Conservation (phyloP, 2,888 invertebrate species). For the Gandaritis pyraliata region DNA sequence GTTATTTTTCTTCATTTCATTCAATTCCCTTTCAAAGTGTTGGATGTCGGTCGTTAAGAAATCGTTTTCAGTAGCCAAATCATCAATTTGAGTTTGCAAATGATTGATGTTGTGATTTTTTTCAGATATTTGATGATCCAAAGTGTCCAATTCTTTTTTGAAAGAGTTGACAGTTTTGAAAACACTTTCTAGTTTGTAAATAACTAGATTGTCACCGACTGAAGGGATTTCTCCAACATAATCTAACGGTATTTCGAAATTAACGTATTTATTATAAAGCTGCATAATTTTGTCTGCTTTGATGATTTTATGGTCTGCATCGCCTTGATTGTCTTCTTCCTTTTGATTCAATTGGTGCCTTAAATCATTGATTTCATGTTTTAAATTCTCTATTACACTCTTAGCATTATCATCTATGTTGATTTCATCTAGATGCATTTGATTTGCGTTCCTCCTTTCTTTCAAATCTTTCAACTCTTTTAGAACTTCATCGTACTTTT, state of each 20-base stretch:
- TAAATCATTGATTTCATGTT: conserved; percentile 74
- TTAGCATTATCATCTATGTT: conserved; percentile 81
- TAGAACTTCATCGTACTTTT: conserved; percentile 65
- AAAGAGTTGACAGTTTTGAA: conserved; percentile 84
- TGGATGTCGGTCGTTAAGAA: conserved; percentile 76
- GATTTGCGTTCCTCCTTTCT: conserved; percentile 61
- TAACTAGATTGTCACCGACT: conserved; percentile 64
- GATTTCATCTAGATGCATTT: conserved; percentile 69
- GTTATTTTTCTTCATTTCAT: conserved; percentile 88
- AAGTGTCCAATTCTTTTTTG: conserved; percentile 83
- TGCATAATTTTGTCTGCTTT: conserved; percentile 73
- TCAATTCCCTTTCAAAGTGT: conserved; percentile 85
- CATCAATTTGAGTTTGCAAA: conserved; percentile 83
- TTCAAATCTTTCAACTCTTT: conserved; percentile 68
- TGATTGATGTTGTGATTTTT: conserved; percentile 81
- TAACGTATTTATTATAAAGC: conserved; percentile 76
- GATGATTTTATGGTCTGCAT: conserved; percentile 57
- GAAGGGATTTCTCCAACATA: conserved; percentile 77
- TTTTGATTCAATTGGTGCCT: conserved; percentile 68
- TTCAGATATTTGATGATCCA: conserved; percentile 84
- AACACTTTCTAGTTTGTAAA: conserved; percentile 78
- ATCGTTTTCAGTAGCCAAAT: conserved; percentile 78
- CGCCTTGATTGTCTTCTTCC: conserved; percentile 52
- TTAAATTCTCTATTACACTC: conserved; percentile 77
- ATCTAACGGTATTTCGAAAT: conserved; percentile 77